Conservation (phyloP, 2,797 vertebrate species). For the Premnoplex brunnescens region DNA sequence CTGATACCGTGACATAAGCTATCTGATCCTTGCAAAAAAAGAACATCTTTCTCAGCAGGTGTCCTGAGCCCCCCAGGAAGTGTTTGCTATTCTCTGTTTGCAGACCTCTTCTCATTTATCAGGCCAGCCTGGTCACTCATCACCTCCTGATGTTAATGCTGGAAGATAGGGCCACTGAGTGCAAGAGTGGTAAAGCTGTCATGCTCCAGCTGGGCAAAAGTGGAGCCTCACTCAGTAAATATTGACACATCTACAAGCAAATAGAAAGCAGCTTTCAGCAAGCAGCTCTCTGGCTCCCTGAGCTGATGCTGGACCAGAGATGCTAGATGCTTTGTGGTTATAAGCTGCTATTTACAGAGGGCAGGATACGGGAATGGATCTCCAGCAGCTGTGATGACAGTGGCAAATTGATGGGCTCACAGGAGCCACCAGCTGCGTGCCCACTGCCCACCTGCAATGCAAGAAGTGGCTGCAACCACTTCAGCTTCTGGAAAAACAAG, state of each 20-base stretch:
- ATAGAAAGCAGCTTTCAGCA: conserved; percentile 65
- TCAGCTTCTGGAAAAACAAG: conserved; percentile 39
- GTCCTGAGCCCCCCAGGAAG: conserved; percentile 50
- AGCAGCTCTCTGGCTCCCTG: conserved; percentile 36
- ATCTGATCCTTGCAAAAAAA: conserved; percentile 37
- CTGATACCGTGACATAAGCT: neutral
- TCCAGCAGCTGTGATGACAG: conserved; percentile 59
- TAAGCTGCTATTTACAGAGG: conserved; percentile 48
- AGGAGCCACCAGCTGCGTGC: conserved; percentile 22
- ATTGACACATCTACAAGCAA: conserved; percentile 62
- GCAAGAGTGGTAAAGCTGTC: conserved; percentile 58
- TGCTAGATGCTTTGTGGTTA: conserved; percentile 5
- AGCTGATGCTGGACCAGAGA: conserved; percentile 48
- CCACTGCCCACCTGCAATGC: conserved; percentile 33
- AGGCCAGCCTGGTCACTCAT: conserved; percentile 56
- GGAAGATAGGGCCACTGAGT: conserved; percentile 43
- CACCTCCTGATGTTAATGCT: conserved; percentile 65
- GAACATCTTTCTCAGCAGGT: conserved; percentile 55
- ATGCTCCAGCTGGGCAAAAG: conserved; percentile 62
- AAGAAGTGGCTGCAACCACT: conserved; percentile 26
- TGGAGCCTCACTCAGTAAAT: conserved; percentile 66
- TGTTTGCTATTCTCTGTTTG: conserved; percentile 65
- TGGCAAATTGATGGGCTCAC: conserved; percentile 27
- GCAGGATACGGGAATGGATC: conserved; percentile 52
- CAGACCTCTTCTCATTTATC: conserved; percentile 59